Percentiles rank a stretch among this genome's conserved stretches.
Conservation (phyloP, 2,113 vertebrate genomes). For the Prinia subflava region DNA sequence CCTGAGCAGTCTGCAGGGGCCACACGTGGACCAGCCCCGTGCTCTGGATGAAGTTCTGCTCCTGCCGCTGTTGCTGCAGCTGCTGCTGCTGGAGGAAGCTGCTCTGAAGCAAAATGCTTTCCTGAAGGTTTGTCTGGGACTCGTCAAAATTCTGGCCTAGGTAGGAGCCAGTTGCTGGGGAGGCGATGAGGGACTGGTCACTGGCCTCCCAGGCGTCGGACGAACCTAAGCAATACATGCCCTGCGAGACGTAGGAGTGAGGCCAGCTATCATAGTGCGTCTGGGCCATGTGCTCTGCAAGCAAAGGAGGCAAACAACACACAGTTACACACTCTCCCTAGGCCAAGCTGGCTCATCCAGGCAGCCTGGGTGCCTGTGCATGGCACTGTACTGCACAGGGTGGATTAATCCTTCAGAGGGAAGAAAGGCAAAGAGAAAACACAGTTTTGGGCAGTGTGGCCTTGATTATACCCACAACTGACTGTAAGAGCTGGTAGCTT, state of each 20-base stretch:
- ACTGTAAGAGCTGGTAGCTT: not conserved
- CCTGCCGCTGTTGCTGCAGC: slow-evolving; percentile 67
- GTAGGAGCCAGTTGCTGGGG: slow-evolving; percentile 88
- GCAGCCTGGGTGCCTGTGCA: not conserved
- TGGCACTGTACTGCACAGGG: not conserved
- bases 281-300: slow-evolving; percentile 83
- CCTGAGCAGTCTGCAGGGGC: slow-evolving; percentile 78
- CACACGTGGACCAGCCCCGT: slow-evolving; percentile 87
- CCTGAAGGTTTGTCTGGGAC: slow-evolving; percentile 76
- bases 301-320: slow-evolving; percentile 4
- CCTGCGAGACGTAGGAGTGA: slow-evolving; percentile 95
- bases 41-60: slow-evolving; percentile 71
- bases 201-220: slow-evolving; percentile 96
- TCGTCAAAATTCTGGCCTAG: slow-evolving; percentile 77
- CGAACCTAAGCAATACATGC: slow-evolving; percentile 96
- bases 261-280: slow-evolving; percentile 96
- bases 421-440: not conserved
- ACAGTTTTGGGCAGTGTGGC: not conserved
- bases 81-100: slow-evolving; percentile 70
- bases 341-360: not conserved
- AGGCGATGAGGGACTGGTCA: slow-evolving; percentile 88
- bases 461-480: not conserved
- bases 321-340: not conserved
- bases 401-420: not conserved
- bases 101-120: slow-evolving; percentile 67